Conservation (phyloP, 2,113 vertebrate species). For the Hippolais icterina region DNA sequence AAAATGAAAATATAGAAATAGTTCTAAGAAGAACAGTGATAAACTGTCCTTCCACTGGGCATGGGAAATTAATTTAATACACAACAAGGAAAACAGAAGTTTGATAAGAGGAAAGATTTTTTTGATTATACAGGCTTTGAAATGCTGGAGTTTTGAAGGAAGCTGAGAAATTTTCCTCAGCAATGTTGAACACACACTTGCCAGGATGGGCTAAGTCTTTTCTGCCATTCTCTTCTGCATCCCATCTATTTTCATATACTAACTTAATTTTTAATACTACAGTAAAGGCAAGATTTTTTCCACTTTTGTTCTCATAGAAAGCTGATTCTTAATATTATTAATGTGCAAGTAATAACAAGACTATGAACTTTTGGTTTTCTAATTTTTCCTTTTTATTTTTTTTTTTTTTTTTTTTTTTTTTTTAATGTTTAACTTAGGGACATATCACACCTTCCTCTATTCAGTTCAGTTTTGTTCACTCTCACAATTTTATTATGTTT, state of each 20-base stretch:
- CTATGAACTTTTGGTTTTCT: background rate
- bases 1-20: background rate
- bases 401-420: background rate
- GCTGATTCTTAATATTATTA: background rate
- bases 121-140: background rate
- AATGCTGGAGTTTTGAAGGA: background rate
- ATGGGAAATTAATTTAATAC: background rate
- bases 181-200: background rate
- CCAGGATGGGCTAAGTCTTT: background rate
- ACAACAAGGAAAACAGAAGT: background rate
- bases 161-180: background rate
- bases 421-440: background rate
- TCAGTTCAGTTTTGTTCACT: background rate
- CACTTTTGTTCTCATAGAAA: background rate
- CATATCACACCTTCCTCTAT: rapidly evolving
- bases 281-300: background rate
- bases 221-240: background rate
- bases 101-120: background rate
- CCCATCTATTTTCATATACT: background rate
- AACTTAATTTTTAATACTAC: background rate
- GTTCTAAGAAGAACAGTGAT: background rate
- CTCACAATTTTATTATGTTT: background rate
- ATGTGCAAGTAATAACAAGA: background rate
- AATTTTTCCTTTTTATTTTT: background rate
- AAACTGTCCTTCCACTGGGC: background rate